A percentile compares a stretch with the other conserved stretches of the same genome.
phyloP scores from a whole-genome alignment of 1,140 invertebrate species.

The Diabrotica undecimpunctata region DNA sequence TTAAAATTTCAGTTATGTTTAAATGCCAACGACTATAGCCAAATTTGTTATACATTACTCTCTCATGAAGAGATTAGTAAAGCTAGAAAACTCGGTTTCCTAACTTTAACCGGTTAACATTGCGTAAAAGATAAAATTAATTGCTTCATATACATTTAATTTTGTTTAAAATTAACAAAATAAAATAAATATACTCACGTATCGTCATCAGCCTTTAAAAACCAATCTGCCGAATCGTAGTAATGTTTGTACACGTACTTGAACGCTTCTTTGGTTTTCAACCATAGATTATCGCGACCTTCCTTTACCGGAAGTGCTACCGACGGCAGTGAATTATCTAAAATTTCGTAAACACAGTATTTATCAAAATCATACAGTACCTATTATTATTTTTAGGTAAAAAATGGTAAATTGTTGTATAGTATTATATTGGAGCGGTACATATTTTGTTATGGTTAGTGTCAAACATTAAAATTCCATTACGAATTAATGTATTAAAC shows the following conservation, averaged over 20 bases:
- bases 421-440: background rate
- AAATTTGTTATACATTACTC: too few relatives aligned
- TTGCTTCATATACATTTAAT: background rate
- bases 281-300: slow-evolving; percentile 87
- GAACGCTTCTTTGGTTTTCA: slow-evolving; percentile 94
- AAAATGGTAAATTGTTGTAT: background rate
- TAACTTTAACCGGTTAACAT: too few relatives aligned
- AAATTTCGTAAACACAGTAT: slow-evolving; percentile 31
- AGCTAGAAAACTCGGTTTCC: too few relatives aligned
- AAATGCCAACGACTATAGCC: too few relatives aligned
- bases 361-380: background rate
- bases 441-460: too few relatives aligned
- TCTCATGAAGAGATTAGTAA: too few relatives aligned
- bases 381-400: background rate
- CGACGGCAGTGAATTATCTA: slow-evolving; percentile 65
- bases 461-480: background rate
- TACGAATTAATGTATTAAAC: too few relatives aligned
- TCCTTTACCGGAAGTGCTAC: slow-evolving; percentile 77
- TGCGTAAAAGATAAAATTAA: too few relatives aligned
- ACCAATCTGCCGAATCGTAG: slow-evolving; percentile 83
- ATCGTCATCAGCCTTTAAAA: slow-evolving; percentile 92
- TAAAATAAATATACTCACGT: slow-evolving; percentile 59
- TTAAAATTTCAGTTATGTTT: too few relatives aligned
- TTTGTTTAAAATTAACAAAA: background rate
- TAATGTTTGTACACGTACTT: slow-evolving; percentile 83